Evolutionary conservation across 2,888 invertebrate genomes (phyloP).

Genomic region (Belgica antarctica): DNA sequence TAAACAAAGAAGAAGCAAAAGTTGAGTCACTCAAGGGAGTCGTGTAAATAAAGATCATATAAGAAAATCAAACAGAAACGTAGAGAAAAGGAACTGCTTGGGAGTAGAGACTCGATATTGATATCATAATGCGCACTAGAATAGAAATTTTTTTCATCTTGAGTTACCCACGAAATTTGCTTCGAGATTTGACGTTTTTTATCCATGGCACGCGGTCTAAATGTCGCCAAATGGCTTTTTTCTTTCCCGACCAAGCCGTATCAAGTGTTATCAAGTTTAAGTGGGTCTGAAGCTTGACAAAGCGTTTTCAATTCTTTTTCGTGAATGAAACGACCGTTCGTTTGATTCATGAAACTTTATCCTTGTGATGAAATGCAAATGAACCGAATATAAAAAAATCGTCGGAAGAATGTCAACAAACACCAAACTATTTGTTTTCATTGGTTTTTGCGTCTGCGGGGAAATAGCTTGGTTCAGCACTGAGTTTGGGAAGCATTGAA

Average conservation of each 20-base stretch:
- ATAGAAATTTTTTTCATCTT: conserved; percentile 38
- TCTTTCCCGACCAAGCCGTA: conserved; percentile 2
- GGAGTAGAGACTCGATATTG: conserved; percentile 15
- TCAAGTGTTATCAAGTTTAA: conserved; percentile 14
- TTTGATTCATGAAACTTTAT: not conserved
- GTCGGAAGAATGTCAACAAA: no score
- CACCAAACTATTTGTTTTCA: no score
- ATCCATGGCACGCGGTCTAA: conserved; percentile 7
- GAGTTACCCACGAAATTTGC: conserved; percentile 26
- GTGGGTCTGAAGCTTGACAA: not conserved
- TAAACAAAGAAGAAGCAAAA: not conserved
- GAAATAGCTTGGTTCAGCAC: no score
- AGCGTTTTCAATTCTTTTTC: not conserved
- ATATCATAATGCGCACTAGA: conserved; percentile 44
- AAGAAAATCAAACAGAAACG: not conserved
- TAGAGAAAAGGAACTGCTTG: not conserved
- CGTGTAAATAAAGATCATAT: not conserved
- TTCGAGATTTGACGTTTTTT: not conserved
- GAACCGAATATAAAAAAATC: no score
- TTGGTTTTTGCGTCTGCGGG: no score
- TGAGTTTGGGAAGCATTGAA: no score
- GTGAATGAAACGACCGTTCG: conserved; percentile 1
- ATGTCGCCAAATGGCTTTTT: conserved; percentile 32
- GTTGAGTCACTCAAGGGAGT: conserved; percentile 6
- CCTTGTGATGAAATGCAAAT: not conserved